Conservation (phyloP, 1,140 invertebrate genomes). For the Macrocentrus cingulum region DNA sequence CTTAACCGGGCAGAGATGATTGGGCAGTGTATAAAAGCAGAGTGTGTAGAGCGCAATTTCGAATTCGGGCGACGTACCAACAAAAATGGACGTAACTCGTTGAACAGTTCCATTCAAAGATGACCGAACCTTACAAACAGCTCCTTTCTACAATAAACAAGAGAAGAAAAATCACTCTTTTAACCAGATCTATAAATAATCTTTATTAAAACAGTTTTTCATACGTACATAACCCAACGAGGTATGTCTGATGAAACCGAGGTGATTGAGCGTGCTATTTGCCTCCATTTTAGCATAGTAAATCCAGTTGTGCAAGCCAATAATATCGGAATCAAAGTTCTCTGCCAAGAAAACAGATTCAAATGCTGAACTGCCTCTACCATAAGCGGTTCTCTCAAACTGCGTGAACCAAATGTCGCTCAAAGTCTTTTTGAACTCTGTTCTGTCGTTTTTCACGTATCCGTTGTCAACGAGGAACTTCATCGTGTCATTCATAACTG, state of each 20-base stretch:
- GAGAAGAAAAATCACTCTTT: too few species aligned
- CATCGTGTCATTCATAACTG: conserved; percentile 63
- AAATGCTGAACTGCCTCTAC: conserved; percentile 62
- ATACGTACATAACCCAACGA: conserved; percentile 55
- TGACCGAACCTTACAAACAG: too few species aligned
- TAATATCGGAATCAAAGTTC: conserved; percentile 60
- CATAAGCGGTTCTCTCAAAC: conserved; percentile 60
- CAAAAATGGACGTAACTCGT: too few species aligned
- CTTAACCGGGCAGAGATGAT: too few species aligned
- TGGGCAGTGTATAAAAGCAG: too few species aligned
- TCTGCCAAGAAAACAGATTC: conserved; percentile 67
- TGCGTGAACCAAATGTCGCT: conserved; percentile 61
- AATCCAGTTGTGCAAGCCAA: conserved; percentile 67
- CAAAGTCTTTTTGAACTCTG: conserved; percentile 59
- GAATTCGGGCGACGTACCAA: too few species aligned
- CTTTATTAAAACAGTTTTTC: too few species aligned
- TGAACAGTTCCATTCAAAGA: too few species aligned
- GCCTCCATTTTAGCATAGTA: conserved; percentile 62
- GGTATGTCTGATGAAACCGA: conserved; percentile 59
- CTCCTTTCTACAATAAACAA: too few species aligned
- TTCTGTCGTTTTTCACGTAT: conserved; percentile 51
- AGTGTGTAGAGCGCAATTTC: too few species aligned
- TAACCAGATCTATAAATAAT: too few species aligned
- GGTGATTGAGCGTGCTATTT: conserved; percentile 60
- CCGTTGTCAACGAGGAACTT: conserved; percentile 62